A percentile compares a stretch with the other conserved stretches of the same genome.
Evolutionary conservation across 2,888 invertebrate species (phyloP).

Genomic region (Hirtodrosophila cameraria): DNA sequence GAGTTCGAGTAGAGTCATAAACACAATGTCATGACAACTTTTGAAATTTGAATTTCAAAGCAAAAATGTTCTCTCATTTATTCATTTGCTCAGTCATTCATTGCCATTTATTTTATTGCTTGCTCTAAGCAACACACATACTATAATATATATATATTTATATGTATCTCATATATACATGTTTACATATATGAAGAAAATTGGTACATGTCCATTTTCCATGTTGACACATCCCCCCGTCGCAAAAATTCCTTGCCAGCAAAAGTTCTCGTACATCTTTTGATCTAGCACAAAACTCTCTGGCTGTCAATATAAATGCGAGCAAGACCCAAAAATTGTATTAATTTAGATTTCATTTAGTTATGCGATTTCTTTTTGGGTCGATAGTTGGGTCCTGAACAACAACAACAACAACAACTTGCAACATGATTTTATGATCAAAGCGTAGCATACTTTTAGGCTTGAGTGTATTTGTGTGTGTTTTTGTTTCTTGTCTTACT

Average conservation of each 20-base stretch:
- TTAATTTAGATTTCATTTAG: constrained; percentile 76
- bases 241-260: constrained; percentile 57
- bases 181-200: constrained; percentile 24
- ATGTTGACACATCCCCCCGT: not conserved
- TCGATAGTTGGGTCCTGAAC: constrained; percentile 52
- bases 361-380: constrained; percentile 45
- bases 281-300: constrained; percentile 51
- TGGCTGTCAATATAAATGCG: constrained; percentile 69
- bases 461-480: constrained; percentile 6
- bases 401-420: constrained; percentile 27
- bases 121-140: constrained; percentile 38
- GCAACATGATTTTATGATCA: constrained; percentile 57
- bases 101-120: constrained; percentile 80
- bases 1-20: constrained; percentile 62
- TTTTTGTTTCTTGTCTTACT: constrained; percentile 4
- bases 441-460: constrained; percentile 47
- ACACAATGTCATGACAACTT: constrained; percentile 81
- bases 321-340: constrained; percentile 68
- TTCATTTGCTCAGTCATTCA: constrained; percentile 79
- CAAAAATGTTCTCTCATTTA: constrained; percentile 78
- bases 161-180: constrained; percentile 1
- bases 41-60: constrained; percentile 81
- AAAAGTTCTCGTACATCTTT: constrained; percentile 62
- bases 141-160: constrained; percentile 3
- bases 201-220: constrained; percentile 63